Evolutionary conservation across 92 coral and sea anemone genomes (phyloP).

Genomic region (Ricordea florida): DNA sequence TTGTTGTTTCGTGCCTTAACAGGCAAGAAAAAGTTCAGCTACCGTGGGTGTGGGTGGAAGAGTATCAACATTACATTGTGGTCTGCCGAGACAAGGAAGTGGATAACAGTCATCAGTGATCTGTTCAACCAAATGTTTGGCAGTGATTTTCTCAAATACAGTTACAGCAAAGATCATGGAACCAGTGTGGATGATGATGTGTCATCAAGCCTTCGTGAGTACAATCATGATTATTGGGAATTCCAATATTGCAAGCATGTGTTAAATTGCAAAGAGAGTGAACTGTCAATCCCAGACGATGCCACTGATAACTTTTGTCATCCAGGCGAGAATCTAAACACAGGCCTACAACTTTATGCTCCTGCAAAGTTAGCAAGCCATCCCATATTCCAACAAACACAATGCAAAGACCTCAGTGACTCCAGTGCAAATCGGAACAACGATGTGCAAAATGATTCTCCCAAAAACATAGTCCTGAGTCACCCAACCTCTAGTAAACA

Average conservation of each 20-base stretch:
- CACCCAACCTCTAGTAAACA: too few relatives aligned
- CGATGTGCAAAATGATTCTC: too few relatives aligned
- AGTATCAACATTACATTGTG: background rate
- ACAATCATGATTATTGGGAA: constrained; percentile 17
- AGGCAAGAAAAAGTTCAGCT: background rate
- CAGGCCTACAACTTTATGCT: background rate
- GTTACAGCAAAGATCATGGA: constrained; percentile 28
- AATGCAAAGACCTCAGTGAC: too few relatives aligned
- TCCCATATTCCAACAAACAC: too few relatives aligned
- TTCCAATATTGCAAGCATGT: background rate
- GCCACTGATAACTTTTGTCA: background rate
- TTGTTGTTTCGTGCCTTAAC: background rate
- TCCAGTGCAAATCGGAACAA: too few relatives aligned
- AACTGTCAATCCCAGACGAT: background rate
- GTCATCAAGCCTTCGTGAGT: background rate
- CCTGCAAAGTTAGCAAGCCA: too few relatives aligned
- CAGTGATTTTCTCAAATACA: constrained; percentile 5
- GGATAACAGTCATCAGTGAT: background rate
- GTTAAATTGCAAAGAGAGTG: too few relatives aligned
- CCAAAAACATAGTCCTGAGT: too few relatives aligned
- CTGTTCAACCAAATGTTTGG: constrained; percentile 30
- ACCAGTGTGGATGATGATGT: background rate
- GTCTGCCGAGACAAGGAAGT: background rate
- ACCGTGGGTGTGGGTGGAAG: constrained; percentile 41
- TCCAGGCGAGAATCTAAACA: background rate